Evolutionary conservation across 2,888 invertebrate species (phyloP), one percentile per base, ranked within the genome.

Genomic region (Drosophila heteroneura): DNA sequence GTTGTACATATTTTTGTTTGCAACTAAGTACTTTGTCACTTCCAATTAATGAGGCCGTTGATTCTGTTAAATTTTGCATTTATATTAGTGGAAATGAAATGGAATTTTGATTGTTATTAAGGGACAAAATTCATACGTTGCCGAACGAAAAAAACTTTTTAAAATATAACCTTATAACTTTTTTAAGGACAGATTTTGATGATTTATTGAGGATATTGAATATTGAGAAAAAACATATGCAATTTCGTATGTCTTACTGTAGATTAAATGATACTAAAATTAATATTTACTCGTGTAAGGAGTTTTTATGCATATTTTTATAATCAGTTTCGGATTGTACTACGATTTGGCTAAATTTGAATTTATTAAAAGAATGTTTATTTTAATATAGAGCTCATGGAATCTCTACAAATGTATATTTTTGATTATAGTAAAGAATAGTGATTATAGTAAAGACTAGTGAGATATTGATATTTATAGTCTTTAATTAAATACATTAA

Each of bases 21-120:
- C 32, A n/a, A 3, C 67, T 73, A 58, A 71, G 69, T 66, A 73
- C 83, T 85, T 90, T 90, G 81, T 89, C 83, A 74, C 72, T 32
- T 86, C 74, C 83, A 89, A 84, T 89, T 80, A 77, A 76, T 76
- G 30, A 71, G 70, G 49, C 49, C 71, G 71, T 82, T 80, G 82
- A 76, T 74, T 86, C 70, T 68, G 65, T 72, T 74, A 70, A 72
- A 71, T 74, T 56, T 76, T 62, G 63, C 71, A 59, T 61, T 76
- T 61, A 67, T 74, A 76, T 76, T 85, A 69, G 65, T 58, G 22
- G 22, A 47, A 59, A 59, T 41, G 53, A 70, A 74, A 26, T 16
- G 16, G 16, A 16, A 16, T 12, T 9, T 44, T n/a, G 41, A 41
- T 41, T 41, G n/a, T 5, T 12, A 12, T 12, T n/a, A 12, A n/a